Percentiles rank a stretch among this genome's conserved stretches.
Conservation (phyloP, 2,113 vertebrate species). For the Danio rerio region DNA sequence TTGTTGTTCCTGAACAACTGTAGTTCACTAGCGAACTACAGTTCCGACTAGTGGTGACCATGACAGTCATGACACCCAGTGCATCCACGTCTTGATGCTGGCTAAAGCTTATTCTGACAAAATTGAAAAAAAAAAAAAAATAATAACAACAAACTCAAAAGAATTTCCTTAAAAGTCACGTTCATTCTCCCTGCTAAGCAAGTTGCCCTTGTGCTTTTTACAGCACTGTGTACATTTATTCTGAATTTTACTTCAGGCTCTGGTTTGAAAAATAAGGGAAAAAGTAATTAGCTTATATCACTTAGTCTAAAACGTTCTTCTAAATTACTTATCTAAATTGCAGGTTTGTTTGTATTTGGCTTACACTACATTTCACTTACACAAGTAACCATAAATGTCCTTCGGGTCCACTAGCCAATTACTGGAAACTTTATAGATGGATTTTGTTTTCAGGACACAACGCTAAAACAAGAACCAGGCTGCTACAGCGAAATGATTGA, state of each 20-base stretch:
- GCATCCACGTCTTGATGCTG: no score
- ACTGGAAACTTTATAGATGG: background rate
- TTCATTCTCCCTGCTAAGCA: background rate
- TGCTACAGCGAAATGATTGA: background rate
- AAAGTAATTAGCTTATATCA: background rate
- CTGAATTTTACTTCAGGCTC: background rate
- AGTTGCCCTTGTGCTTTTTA: background rate
- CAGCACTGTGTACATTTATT: background rate
- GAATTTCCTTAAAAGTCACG: conserved; percentile 5
- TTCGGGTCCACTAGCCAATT: background rate
- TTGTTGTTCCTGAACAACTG: no score
- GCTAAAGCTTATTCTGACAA: background rate
- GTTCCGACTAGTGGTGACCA: no score
- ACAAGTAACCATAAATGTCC: background rate
- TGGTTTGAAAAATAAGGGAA: background rate
- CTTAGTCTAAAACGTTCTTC: background rate
- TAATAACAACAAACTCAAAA: background rate
- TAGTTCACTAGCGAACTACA: no score
- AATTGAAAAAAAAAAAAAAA: background rate
- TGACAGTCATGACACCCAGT: no score
- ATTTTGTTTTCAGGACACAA: background rate
- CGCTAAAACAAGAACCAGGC: background rate
- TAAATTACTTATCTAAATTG: background rate
- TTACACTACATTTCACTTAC: conserved; percentile 1
- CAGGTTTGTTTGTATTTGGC: background rate